A percentile compares a stretch with the other conserved stretches of the same genome.
phyloP scores from a whole-genome alignment of 2,113 vertebrate species.

The Takifugu bimaculatus region DNA sequence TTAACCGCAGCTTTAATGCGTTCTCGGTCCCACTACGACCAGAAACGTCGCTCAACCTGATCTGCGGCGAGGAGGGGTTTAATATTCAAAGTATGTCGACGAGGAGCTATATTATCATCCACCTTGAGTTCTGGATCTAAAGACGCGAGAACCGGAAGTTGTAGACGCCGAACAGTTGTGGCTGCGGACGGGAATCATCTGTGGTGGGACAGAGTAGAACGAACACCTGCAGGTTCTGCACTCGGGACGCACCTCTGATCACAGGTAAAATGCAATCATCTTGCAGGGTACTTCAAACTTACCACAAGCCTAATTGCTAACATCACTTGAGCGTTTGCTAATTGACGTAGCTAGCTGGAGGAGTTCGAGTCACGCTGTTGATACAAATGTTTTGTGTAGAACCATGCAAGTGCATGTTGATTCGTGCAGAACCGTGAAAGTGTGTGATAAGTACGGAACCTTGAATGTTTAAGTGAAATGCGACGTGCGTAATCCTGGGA shows the following conservation, averaged over 20 bases:
- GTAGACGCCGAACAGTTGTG: neutral
- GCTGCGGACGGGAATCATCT: neutral
- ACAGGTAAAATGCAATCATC: constrained; percentile 2
- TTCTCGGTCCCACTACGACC: too few species aligned
- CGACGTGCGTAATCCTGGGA: too few species aligned
- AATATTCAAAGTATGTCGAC: neutral
- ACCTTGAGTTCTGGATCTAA: neutral
- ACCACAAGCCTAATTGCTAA: neutral
- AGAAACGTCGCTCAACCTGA: too few species aligned
- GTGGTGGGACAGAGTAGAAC: neutral
- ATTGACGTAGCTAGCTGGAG: constrained; percentile 14
- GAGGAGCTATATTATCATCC: neutral
- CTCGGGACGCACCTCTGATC: neutral
- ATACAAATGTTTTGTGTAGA: too few species aligned
- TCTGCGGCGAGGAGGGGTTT: too few species aligned
- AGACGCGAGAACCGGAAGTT: constrained; percentile 17
- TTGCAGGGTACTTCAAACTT: neutral
- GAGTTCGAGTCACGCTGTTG: neutral
- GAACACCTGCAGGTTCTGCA: neutral
- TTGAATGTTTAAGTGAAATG: too few species aligned
- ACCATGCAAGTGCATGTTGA: too few species aligned
- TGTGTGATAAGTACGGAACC: too few species aligned
- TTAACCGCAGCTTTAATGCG: too few species aligned
- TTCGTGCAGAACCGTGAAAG: too few species aligned
- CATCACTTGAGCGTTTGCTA: neutral